Base-by-base conservation (phyloP, 1,140 invertebrate species). In the Zaprionus gabonicus region DNA sequence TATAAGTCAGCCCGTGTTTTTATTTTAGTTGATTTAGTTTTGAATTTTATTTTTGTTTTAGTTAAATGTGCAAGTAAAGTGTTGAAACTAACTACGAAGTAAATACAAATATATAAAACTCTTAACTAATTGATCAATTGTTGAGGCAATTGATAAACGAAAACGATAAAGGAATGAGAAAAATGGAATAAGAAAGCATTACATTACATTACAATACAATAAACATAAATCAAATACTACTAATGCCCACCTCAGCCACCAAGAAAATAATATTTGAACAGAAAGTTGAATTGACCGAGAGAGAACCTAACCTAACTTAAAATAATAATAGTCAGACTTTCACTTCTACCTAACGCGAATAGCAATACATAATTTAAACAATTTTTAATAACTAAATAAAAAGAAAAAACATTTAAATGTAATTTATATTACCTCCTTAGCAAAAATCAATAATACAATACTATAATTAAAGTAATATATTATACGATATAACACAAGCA, bases 361-460 rank as follows among this genome's bases (percentile, higher is more conserved):
- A 76, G 72, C 72, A 81, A 79, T 79, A 76, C 44, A 88, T 88
- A 80, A 84, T 64, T 41, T 15, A 70, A 76, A 83, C 57, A 77
- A 71, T 78, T 55, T 66, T 17, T 71, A 71, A 68, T 57, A 82
- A 66, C 59, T 66, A 82, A 80, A 55, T 34, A 70, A 46, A 60
- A 84, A 84, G 20, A 59, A 58, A 86, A 68, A 79, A 87, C 77
- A 88, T 88, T 88, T 76, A 88, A 84, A 81, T 84, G 85, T 88
- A 88, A 88, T 88, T 90, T 88, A 84, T 84, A 88, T 90, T 88
- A 88, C 85, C 85, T 88, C 85, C 85, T 88, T 88, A 90, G 85
- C 86, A 90, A 90, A 90, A 90, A 90, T 90, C 81, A 81, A 86
- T 83, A 91, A 91, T 78, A 84, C 13, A 67, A 55, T 44, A 69